These are phyloP conservation scores for Heliconius cydno DNA, from an alignment of 2,888 invertebrate genomes.

Conservation along the genomic window DNA sequence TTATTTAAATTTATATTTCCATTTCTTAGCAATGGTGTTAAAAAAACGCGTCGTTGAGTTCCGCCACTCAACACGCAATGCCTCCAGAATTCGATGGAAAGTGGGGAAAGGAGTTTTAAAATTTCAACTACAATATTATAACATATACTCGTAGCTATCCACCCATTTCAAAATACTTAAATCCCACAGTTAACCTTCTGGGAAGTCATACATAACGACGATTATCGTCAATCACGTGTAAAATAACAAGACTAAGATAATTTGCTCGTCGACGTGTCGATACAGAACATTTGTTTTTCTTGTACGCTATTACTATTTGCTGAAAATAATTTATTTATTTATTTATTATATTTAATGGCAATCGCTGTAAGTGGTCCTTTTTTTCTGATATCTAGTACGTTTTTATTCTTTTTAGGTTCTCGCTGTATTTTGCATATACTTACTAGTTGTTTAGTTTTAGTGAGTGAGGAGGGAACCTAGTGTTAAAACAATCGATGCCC, in stretches of 20 bases:
- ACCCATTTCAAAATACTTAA: constrained; percentile 38
- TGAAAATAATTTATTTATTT: constrained; percentile 45
- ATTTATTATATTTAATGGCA: constrained; percentile 41
- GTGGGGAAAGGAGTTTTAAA: too few species aligned
- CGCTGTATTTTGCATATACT: not conserved
- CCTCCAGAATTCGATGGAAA: too few species aligned
- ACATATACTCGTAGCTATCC: not conserved
- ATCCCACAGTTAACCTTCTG: constrained; percentile 31
- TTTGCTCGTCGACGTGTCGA: constrained; percentile 54
- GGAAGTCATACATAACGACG: constrained; percentile 41
- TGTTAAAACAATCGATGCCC: not conserved
- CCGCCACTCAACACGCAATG: too few species aligned
- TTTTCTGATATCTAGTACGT: not conserved
- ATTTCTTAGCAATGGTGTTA: too few species aligned
- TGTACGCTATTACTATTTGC: constrained; percentile 49
- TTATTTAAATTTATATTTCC: too few species aligned
- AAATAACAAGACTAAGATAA: constrained; percentile 51
- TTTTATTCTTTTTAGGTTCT: not conserved
- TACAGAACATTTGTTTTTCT: constrained; percentile 68
- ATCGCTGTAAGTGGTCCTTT: constrained; percentile 46
- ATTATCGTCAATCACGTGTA: constrained; percentile 51
- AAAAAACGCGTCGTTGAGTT: too few species aligned
- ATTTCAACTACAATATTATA: not conserved
- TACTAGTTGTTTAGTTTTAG: too few species aligned
- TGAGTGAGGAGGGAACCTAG: not conserved